Evolutionary conservation across 2,113 vertebrate genomes (phyloP).

Genomic region (Edolisoma coerulescens): DNA sequence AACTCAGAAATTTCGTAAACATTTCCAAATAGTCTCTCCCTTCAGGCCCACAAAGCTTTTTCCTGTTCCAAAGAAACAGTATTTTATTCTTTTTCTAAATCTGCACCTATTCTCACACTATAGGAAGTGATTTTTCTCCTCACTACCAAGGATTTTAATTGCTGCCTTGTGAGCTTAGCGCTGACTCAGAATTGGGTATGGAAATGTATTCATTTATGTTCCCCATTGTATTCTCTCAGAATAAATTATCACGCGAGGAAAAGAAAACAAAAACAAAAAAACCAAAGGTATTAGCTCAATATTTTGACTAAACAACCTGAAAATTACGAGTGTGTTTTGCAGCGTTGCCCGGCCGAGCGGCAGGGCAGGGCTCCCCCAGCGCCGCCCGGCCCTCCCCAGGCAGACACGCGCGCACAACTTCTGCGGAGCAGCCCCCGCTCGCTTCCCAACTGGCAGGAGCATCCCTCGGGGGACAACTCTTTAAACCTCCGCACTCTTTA

Average conservation of each 20-base stretch:
- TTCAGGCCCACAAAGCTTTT: background rate
- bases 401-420: conserved; percentile 4
- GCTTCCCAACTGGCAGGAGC: conserved; percentile 87
- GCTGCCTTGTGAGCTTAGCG: conserved; percentile 3
- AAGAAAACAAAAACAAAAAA: conserved; percentile 8
- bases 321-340: conserved; percentile 13
- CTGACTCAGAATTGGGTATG: background rate
- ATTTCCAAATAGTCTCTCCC: background rate
- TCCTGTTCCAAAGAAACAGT: background rate
- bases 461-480: conserved; percentile 87
- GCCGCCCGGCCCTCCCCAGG: background rate
- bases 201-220: conserved; percentile 42
- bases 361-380: background rate
- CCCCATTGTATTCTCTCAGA: background rate
- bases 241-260: background rate
- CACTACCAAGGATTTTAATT: conserved; percentile 6
- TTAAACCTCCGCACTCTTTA: conserved; percentile 94
- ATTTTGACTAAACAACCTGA: conserved; percentile 25
- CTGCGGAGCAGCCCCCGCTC: conserved; percentile 73
- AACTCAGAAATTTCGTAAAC: background rate
- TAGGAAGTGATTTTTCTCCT: background rate
- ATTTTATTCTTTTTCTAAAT: background rate
- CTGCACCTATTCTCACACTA: background rate
- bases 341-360: background rate
- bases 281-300: background rate